Evolutionary conservation across 2,797 vertebrate species (phyloP).

Genomic region (Pipistrellus kuhlii): DNA sequence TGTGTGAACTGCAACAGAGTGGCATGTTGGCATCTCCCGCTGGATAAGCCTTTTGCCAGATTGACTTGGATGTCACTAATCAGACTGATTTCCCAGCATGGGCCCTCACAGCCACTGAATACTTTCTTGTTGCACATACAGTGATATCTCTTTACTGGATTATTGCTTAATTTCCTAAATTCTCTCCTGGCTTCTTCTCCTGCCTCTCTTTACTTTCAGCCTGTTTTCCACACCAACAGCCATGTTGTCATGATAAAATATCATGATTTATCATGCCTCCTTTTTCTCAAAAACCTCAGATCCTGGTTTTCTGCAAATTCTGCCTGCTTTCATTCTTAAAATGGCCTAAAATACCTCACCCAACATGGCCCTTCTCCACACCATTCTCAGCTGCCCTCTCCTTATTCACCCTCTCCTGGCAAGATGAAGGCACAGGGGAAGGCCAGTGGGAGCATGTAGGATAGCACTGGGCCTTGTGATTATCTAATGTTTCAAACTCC

Average conservation of each 20-base stretch:
- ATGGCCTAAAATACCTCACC: too few relatives aligned
- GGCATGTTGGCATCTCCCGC: neutral
- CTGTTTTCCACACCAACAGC: neutral
- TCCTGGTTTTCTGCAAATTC: neutral
- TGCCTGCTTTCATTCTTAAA: neutral
- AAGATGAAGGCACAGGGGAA: accelerated
- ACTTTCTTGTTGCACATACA: neutral
- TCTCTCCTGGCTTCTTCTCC: neutral
- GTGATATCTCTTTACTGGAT: neutral
- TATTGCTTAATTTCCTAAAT: neutral
- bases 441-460: accelerated
- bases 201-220: neutral
- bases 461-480: accelerated
- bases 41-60: neutral
- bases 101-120: too few relatives aligned
- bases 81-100: too few relatives aligned
- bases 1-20: neutral
- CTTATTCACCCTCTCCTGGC: neutral
- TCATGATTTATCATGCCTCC: neutral
- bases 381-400: neutral
- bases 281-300: too few relatives aligned
- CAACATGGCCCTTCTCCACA: neutral
- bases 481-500: neutral
- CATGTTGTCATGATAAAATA: neutral
- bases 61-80: neutral